These are phyloP conservation scores for Glyphotaelius pellucidus DNA, from an alignment of 2,888 invertebrate species.

Conservation along the genomic window DNA sequence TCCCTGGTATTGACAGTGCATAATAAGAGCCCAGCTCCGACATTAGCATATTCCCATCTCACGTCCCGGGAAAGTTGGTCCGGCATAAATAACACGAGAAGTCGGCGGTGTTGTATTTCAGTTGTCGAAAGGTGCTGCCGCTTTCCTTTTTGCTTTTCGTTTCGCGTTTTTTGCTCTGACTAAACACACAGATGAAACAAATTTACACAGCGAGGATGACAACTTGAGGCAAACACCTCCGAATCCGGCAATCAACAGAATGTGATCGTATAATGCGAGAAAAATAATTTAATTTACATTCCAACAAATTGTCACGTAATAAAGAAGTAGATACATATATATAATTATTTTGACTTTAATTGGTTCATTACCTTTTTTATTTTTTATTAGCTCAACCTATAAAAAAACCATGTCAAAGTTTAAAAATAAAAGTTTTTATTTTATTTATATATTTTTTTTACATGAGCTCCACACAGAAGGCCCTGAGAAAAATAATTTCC, in stretches of 20 bases:
- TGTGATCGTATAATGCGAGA: background rate
- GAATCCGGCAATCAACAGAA: background rate
- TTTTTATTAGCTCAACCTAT: too few relatives aligned
- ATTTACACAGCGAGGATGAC: conserved; percentile 46
- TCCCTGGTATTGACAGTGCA: conserved; percentile 44
- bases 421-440: too few relatives aligned
- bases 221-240: background rate
- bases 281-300: background rate
- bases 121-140: conserved; percentile 53
- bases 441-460: too few relatives aligned
- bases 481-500: too few relatives aligned
- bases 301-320: too few relatives aligned
- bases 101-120: conserved; percentile 54
- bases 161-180: conserved; percentile 35
- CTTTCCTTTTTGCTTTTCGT: conserved; percentile 43
- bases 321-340: too few relatives aligned
- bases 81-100: conserved; percentile 54
- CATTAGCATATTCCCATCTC: conserved; percentile 57
- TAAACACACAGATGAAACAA: conserved; percentile 51
- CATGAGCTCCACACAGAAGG: too few relatives aligned
- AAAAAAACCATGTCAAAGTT: too few relatives aligned
- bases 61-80: conserved; percentile 38
- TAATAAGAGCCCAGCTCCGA: conserved; percentile 31
- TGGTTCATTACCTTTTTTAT: too few relatives aligned
- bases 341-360: too few relatives aligned